These are phyloP conservation scores for Apodemia hepburni DNA, from an alignment of 2,888 invertebrate genomes.

Conservation along the genomic window DNA sequence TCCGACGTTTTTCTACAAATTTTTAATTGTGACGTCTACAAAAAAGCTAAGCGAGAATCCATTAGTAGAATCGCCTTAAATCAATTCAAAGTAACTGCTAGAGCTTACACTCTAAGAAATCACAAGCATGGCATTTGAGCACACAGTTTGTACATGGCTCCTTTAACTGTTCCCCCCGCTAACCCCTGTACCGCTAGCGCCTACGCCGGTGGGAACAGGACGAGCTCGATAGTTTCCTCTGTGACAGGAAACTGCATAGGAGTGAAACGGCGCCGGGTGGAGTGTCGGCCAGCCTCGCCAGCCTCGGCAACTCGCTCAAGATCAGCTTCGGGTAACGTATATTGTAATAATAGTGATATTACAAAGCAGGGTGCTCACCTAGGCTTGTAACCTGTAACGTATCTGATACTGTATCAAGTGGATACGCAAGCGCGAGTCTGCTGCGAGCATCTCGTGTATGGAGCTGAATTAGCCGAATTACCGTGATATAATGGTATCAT, in stretches of 20 bases:
- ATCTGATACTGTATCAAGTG: too few relatives aligned
- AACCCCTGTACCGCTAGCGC: slow-evolving; percentile 52
- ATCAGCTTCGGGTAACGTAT: slow-evolving; percentile 88
- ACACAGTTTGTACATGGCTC: background rate
- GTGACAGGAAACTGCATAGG: slow-evolving; percentile 81
- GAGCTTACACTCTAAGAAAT: background rate
- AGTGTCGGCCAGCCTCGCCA: slow-evolving; percentile 88
- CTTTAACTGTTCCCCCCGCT: slow-evolving; percentile 43
- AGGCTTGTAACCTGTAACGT: too few relatives aligned
- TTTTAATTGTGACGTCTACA: too few relatives aligned
- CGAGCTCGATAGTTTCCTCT: slow-evolving; percentile 76
- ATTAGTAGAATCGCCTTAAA: background rate
- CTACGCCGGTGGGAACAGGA: slow-evolving; percentile 45
- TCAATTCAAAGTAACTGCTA: background rate
- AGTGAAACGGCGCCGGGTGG: slow-evolving; percentile 88
- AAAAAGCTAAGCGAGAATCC: background rate
- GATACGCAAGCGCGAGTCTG: too few relatives aligned
- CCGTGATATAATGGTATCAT: too few relatives aligned
- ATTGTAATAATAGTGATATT: too few relatives aligned
- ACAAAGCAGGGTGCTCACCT: too few relatives aligned
- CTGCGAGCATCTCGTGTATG: too few relatives aligned
- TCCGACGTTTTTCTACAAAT: too few relatives aligned
- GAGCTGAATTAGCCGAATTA: too few relatives aligned
- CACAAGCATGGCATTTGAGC: background rate
- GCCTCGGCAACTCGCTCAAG: slow-evolving; percentile 90